Conservation (phyloP, 1,140 invertebrate genomes). For the Procambarus virginalis region DNA sequence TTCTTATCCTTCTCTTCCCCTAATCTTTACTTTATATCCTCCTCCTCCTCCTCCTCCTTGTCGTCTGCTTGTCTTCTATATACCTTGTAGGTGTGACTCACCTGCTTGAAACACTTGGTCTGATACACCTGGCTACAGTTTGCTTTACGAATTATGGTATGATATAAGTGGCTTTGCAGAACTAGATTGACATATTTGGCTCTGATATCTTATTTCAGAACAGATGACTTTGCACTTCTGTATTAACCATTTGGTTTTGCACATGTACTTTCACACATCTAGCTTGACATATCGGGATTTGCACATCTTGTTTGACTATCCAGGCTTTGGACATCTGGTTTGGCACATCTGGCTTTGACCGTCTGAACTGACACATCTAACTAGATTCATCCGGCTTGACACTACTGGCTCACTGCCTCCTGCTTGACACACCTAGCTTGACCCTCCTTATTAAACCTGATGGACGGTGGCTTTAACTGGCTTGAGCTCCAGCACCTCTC, state of each 20-base stretch:
- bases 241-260: neutral
- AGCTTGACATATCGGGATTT: neutral
- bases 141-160: too few species aligned
- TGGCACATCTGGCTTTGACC: neutral
- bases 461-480: neutral
- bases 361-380: neutral
- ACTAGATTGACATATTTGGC: neutral
- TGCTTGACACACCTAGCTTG: neutral
- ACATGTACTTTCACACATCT: neutral
- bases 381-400: neutral
- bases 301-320: neutral
- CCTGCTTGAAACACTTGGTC: neutral
- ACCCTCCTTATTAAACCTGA: neutral
- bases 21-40: neutral
- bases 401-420: neutral
- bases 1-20: neutral
- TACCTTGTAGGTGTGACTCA: neutral
- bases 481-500: neutral
- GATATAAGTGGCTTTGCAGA: neutral
- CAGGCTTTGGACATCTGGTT: neutral
- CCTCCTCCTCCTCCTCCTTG: neutral
- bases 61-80: neutral
- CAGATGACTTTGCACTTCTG: neutral
- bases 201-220: too few species aligned
- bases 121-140: neutral